Base-by-base conservation (phyloP, 1,140 invertebrate genomes). In the Brachystomella parvula region DNA sequence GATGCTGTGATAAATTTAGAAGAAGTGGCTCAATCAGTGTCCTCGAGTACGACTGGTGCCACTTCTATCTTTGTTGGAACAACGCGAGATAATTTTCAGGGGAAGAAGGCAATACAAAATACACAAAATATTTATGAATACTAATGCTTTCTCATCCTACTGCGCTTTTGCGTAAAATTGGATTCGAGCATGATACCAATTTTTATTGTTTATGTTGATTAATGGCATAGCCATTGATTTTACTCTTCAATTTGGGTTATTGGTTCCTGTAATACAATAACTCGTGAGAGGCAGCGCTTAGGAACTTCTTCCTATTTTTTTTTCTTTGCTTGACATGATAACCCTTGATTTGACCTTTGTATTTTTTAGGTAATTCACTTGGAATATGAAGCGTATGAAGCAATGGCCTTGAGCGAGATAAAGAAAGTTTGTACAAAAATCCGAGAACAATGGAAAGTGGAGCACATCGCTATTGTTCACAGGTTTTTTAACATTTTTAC, bases 361-460 rank as follows among this genome's bases (percentile, higher is more conserved):
- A 33, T 29, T 49, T 66, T 24, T 49, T 24, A 87, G 84, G 92
- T 97, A 19, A 59, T 87, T 6, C 82, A 83, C 62, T 79, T 98
- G 47, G 87, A 92, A 76, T 98, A 97, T 81, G 94, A 97, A 82
- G 91, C 93, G 0, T 97, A 96, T 79, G 86, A 90, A 71, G 79
- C 84, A 53, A 98, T 97, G 94, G 94, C 92, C 15, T 69, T 88
- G 1, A 91, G 90, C 75, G 84, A 88, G 72, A 86, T 96, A 82
- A 82, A 84, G 65, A 84, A 84, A 69, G 86, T 96, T 12, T 95
- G 92, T 77, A 70, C 78, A 0, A 81, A 87, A 60, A 82, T 90
- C 15, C 80, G 89, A 49, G 74, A 76, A 21, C 84, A 86, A 75
- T 94, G 89, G 89, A 76, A 83, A 39, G 78, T 94, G n/a, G 80